Conservation (phyloP, 2,888 invertebrate genomes). For the Allolobophora icterica region DNA sequence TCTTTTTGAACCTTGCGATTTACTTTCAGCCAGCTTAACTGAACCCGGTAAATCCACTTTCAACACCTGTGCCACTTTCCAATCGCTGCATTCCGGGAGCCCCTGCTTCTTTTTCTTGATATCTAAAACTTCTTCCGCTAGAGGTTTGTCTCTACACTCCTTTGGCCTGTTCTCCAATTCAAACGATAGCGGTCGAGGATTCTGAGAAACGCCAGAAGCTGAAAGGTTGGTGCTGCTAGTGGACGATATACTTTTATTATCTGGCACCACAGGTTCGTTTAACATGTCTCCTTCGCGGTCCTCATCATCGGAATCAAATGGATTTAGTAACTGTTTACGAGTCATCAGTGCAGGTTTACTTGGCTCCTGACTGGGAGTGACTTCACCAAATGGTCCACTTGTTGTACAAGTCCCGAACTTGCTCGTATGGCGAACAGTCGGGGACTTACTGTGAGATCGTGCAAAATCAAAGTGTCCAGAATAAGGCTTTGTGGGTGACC, state of each 20-base stretch:
- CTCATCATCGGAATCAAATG: constrained; percentile 88
- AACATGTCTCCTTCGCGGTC: constrained; percentile 66
- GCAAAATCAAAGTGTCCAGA: not conserved
- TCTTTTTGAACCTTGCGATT: not conserved
- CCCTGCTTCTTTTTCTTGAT: not conserved
- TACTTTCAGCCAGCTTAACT: not conserved
- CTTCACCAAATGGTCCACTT: constrained; percentile 26
- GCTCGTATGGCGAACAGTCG: not conserved
- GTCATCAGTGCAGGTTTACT: constrained; percentile 45
- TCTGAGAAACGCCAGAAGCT: not conserved
- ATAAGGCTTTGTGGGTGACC: constrained; percentile 14
- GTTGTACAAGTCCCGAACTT: constrained; percentile 13
- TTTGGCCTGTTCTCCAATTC: not conserved
- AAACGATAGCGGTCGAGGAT: not conserved
- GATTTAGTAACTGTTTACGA: constrained; percentile 70
- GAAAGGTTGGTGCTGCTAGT: not conserved
- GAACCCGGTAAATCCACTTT: not conserved
- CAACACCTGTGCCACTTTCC: not conserved
- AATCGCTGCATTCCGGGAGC: not conserved
- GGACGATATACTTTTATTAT: constrained; percentile 12
- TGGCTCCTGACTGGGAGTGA: not conserved
- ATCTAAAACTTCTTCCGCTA: not conserved
- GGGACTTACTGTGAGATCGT: constrained; percentile 20
- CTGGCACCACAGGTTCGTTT: not conserved
- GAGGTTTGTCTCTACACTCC: not conserved